These are phyloP conservation scores for Bellardia pandia DNA, from an alignment of 2,888 invertebrate genomes.

Conservation along the genomic window DNA sequence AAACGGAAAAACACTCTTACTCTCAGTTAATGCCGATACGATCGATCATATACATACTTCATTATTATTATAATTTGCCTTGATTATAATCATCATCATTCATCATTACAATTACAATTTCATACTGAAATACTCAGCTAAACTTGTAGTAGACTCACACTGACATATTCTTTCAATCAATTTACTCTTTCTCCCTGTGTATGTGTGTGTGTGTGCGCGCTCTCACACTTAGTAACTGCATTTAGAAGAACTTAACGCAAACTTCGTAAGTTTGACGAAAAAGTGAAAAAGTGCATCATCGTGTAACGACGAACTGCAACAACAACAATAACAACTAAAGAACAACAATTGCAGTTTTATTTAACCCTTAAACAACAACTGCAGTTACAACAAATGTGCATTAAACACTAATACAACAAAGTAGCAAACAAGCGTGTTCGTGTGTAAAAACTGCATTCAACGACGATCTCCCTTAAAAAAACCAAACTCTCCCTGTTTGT, in stretches of 20 bases:
- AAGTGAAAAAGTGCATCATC: slow-evolving; percentile 52
- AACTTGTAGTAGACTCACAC: not conserved
- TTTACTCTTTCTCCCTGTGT: not conserved
- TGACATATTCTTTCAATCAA: slow-evolving; percentile 3
- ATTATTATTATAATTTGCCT: not conserved
- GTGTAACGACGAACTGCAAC: slow-evolving; percentile 43
- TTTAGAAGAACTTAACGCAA: slow-evolving; percentile 47
- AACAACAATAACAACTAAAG: slow-evolving; percentile 17
- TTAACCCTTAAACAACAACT: slow-evolving; percentile 61
- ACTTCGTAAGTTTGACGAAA: slow-evolving; percentile 57
- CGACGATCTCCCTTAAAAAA: slow-evolving; percentile 66
- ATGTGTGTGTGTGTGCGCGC: not conserved
- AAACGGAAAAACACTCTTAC: slow-evolving; percentile 23
- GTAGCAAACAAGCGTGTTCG: slow-evolving; percentile 21
- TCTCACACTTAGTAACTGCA: slow-evolving; percentile 57
- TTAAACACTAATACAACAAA: slow-evolving; percentile 41
- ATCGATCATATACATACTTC: slow-evolving; percentile 34
- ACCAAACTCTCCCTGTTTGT: slow-evolving; percentile 44
- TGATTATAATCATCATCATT: slow-evolving; percentile 9
- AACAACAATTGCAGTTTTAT: slow-evolving; percentile 30
- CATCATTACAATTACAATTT: slow-evolving; percentile 9
- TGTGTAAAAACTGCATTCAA: slow-evolving; percentile 53
- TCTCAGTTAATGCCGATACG: slow-evolving; percentile 51
- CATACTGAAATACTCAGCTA: not conserved
- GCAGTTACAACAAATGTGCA: slow-evolving; percentile 66